These are phyloP conservation scores for Callorhinus ursinus DNA, from an alignment of 2,113 vertebrate species.

Conservation along the genomic window DNA sequence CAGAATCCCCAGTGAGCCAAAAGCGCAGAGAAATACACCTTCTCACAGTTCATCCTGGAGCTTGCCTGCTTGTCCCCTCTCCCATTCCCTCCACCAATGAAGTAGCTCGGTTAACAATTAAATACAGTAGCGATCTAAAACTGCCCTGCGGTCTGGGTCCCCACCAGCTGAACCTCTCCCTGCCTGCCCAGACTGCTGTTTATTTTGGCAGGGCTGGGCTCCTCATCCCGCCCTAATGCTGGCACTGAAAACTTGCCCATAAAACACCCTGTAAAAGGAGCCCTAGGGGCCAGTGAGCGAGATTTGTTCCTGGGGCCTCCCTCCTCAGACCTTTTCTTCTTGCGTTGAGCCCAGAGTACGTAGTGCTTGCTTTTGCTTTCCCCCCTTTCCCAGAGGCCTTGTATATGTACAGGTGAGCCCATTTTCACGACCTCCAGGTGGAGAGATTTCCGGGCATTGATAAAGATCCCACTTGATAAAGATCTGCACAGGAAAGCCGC, in stretches of 20 bases:
- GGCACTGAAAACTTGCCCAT: neutral
- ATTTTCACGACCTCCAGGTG: neutral
- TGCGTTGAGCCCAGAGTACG: neutral
- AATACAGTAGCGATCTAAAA: constrained; percentile 12
- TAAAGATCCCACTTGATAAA: too few relatives aligned
- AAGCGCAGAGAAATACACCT: neutral
- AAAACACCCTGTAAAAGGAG: constrained; percentile 49
- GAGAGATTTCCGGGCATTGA: neutral
- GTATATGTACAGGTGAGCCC: neutral
- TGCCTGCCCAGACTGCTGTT: neutral
- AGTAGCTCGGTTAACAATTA: neutral
- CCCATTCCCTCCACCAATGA: neutral
- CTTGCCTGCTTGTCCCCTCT: neutral
- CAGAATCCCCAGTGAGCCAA: constrained; percentile 31
- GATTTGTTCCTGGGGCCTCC: neutral
- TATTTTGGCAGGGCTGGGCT: neutral
- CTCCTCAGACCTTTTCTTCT: neutral
- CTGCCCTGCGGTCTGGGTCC: neutral
- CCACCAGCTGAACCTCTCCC: neutral
- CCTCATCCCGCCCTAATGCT: neutral
- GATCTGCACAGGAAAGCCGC: neutral
- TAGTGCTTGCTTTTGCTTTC: neutral
- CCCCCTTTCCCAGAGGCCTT: neutral
- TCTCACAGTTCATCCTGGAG: fast-evolving
- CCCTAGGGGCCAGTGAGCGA: neutral